A percentile compares a stretch with the other conserved stretches of the same genome.
These are phyloP conservation scores for Molanna angustata DNA, from an alignment of 2,888 invertebrate species.

Conservation along the genomic window DNA sequence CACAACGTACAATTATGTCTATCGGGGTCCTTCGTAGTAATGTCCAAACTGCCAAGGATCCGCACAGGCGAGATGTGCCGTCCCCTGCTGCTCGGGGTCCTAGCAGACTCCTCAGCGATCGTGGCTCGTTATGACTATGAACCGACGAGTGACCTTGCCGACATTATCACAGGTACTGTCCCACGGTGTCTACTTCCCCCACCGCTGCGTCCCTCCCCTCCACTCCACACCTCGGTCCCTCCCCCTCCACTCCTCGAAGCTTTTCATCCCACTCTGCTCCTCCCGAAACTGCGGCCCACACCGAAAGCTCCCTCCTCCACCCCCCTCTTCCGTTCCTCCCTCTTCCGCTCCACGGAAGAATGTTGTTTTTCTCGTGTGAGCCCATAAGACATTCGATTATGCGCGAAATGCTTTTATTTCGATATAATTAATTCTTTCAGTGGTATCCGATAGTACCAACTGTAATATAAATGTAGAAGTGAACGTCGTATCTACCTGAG, in stretches of 20 bases:
- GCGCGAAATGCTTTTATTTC: conserved; percentile 9
- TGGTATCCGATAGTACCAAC: background rate
- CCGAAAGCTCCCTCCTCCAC: background rate
- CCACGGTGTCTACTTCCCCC: conserved; percentile 18
- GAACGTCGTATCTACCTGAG: too few relatives aligned
- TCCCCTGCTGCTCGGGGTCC: too few relatives aligned
- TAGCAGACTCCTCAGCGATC: too few relatives aligned
- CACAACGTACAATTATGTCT: too few relatives aligned
- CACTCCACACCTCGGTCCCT: background rate
- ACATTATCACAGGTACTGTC: conserved; percentile 12
- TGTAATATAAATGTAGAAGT: too few relatives aligned
- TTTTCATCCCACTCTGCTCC: background rate
- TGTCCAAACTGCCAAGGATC: too few relatives aligned
- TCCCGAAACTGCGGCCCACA: background rate
- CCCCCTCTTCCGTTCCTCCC: too few relatives aligned
- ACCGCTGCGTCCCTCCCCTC: background rate
- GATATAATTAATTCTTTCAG: conserved; percentile 5
- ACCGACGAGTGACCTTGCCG: conserved; percentile 17
- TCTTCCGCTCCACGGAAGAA: conserved; percentile 11
- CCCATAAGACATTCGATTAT: conserved; percentile 11
- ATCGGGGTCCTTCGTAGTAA: too few relatives aligned
- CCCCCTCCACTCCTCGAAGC: background rate
- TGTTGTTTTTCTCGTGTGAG: conserved; percentile 12
- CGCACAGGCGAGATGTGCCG: too few relatives aligned
- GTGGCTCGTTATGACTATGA: too few relatives aligned